Percentiles rank a stretch among this genome's conserved stretches.
Evolutionary conservation across 2,888 invertebrate genomes (phyloP).

Genomic region (Pediacus dermestoides): DNA sequence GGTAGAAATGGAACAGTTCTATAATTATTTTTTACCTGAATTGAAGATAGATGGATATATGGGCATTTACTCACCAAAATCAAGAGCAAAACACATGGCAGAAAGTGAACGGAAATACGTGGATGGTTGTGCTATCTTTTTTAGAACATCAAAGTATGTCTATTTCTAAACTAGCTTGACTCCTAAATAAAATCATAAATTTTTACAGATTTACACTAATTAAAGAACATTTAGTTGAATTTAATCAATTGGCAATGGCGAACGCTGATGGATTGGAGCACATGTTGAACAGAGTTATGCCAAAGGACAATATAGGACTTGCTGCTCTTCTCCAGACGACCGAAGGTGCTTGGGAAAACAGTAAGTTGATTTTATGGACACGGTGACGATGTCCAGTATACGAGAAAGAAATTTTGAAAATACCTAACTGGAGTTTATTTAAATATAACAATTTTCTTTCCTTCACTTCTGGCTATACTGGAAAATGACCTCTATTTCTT

Average conservation of each 20-base stretch:
- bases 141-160: slow-evolving; percentile 86
- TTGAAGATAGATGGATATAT: slow-evolving; percentile 86
- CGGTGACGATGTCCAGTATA: too few species aligned
- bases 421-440: too few species aligned
- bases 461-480: too few species aligned
- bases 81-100: slow-evolving; percentile 96
- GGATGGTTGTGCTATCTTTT: slow-evolving; percentile 99
- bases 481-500: slow-evolving; percentile 3
- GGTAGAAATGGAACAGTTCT: slow-evolving; percentile 98
- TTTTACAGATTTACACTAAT: slow-evolving; percentile 82
- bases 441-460: too few species aligned
- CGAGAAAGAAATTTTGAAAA: too few species aligned
- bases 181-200: background rate
- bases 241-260: slow-evolving; percentile 97
- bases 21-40: slow-evolving; percentile 93
- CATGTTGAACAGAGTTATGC: slow-evolving; percentile 98
- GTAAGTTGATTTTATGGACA: too few species aligned
- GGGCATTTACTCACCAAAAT: slow-evolving; percentile 97
- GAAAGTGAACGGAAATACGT: slow-evolving; percentile 96
- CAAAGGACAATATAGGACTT: slow-evolving; percentile 97
- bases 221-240: slow-evolving; percentile 95
- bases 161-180: background rate
- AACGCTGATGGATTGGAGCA: slow-evolving; percentile 97
- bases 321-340: slow-evolving; percentile 94
- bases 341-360: slow-evolving; percentile 89